A percentile compares a stretch with the other conserved stretches of the same genome.
Conservation (phyloP, 2,113 vertebrate species). For the Jaculus jaculus region DNA sequence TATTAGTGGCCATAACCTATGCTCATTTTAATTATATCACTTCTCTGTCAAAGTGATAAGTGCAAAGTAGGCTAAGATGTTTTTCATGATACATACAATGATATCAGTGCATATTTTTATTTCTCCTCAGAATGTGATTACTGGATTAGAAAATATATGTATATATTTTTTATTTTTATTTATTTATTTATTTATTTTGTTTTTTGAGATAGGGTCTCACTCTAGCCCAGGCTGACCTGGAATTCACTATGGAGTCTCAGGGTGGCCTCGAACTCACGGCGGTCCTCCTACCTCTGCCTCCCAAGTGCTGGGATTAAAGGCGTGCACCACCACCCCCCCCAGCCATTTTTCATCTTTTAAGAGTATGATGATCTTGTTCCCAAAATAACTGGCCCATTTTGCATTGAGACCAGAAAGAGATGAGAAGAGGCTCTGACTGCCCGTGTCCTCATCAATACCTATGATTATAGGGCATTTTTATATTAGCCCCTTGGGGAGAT, state of each 20-base stretch:
- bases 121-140: conserved; percentile 8
- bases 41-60: not conserved
- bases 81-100: not conserved
- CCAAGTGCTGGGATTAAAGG: too few species aligned
- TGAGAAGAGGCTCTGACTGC: not conserved
- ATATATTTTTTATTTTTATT: too few species aligned
- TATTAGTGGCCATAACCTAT: not conserved
- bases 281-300: too few species aligned
- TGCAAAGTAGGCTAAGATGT: not conserved
- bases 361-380: not conserved
- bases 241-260: too few species aligned
- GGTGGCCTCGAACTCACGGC: too few species aligned
- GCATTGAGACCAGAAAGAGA: not conserved
- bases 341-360: conserved; percentile 19
- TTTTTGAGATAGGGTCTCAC: too few species aligned
- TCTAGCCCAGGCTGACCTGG: too few species aligned
- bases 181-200: too few species aligned
- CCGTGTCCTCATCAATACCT: not conserved
- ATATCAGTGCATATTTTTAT: not conserved
- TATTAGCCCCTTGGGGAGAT: not conserved
- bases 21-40: not conserved
- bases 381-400: not conserved
- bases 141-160: not conserved
- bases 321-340: too few species aligned
- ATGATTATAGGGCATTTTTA: not conserved